Conservation (phyloP, 2,113 vertebrate species). For the Pangasianodon gigas region DNA sequence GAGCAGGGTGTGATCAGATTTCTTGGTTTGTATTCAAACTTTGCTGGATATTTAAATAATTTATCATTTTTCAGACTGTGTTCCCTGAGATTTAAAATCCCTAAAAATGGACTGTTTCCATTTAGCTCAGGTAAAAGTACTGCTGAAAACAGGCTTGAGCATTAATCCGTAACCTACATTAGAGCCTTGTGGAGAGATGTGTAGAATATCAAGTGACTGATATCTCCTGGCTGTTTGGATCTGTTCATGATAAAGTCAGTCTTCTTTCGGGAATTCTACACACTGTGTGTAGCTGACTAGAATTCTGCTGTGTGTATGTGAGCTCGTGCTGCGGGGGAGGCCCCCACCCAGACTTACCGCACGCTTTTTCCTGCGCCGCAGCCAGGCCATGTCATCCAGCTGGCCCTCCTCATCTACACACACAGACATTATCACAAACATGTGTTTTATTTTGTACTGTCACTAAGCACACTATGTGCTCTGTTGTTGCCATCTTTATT, state of each 20-base stretch:
- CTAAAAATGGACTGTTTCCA: neutral
- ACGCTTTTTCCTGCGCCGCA: conserved; percentile 87
- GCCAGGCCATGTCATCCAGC: conserved; percentile 86
- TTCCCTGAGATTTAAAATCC: neutral
- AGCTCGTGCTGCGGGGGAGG: conserved; percentile 22
- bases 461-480: neutral
- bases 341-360: conserved; percentile 75
- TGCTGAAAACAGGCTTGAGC: neutral
- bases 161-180: neutral
- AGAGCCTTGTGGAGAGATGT: neutral
- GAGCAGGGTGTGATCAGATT: neutral
- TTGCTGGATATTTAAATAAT: neutral
- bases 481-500: neutral
- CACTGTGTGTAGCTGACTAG: neutral
- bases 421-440: neutral
- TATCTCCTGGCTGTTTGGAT: too few relatives aligned
- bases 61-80: neutral
- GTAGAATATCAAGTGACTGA: neutral
- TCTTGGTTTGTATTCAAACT: neutral
- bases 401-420: conserved; percentile 71
- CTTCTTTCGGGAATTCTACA: neutral
- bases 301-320: neutral
- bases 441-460: neutral
- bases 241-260: neutral
- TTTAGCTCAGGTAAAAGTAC: neutral